Percentiles rank a stretch among this genome's conserved stretches.
Evolutionary conservation across 2,888 invertebrate genomes (phyloP).

Genomic region (Oeneis ivallda): DNA sequence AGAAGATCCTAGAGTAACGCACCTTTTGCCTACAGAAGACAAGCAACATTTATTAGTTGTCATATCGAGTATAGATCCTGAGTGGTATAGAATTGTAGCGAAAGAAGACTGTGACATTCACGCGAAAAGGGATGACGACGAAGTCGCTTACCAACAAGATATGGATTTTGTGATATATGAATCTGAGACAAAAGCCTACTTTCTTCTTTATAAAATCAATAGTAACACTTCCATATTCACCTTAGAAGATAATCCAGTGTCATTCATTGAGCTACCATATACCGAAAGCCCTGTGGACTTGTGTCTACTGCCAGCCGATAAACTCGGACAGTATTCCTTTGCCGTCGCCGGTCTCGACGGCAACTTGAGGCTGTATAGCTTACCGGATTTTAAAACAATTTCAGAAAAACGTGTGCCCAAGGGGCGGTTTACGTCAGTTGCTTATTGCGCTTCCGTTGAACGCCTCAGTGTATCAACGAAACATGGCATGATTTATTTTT

Average conservation of each 20-base stretch:
- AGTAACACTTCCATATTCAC: conserved; percentile 66
- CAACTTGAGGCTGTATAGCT: conserved; percentile 85
- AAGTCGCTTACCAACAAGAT: conserved; percentile 54
- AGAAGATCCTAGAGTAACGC: conserved; percentile 80
- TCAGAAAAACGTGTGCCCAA: conserved; percentile 86
- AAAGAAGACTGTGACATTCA: conserved; percentile 65
- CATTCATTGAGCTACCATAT: conserved; percentile 82
- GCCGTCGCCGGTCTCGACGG: conserved; percentile 90
- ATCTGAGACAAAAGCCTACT: conserved; percentile 63
- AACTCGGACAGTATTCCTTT: conserved; percentile 82
- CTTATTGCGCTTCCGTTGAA: conserved; percentile 94
- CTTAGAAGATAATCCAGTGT: conserved; percentile 82
- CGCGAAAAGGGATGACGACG: conserved; percentile 74
- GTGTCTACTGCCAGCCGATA: conserved; percentile 83
- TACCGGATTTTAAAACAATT: conserved; percentile 86
- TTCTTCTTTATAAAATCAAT: conserved; percentile 68
- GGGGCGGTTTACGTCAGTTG: conserved; percentile 89
- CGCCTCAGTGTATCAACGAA: conserved; percentile 92
- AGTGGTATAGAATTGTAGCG: conserved; percentile 57
- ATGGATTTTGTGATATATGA: conserved; percentile 53
- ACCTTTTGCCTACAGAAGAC: conserved; percentile 86
- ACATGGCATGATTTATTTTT: conserved; percentile 91
- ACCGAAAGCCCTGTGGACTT: conserved; percentile 87
- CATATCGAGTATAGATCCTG: conserved; percentile 68
- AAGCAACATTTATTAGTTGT: conserved; percentile 85